These are phyloP conservation scores for Protaetia brevitarsis DNA, from an alignment of 1,140 invertebrate genomes.

Conservation along the genomic window DNA sequence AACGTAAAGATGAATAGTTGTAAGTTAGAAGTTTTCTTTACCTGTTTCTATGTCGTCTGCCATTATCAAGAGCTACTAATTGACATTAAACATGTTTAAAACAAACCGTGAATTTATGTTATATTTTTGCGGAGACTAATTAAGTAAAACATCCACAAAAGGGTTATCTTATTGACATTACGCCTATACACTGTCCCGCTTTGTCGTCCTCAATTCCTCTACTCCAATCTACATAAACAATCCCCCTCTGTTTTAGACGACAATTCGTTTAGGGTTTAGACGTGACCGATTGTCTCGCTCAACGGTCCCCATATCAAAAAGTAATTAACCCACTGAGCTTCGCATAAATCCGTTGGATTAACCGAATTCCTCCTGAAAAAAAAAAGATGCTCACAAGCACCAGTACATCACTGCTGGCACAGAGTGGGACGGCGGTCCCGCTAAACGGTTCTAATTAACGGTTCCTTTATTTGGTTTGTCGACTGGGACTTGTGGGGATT, in stretches of 20 bases:
- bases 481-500: no score
- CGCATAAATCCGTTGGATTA: constrained; percentile 8
- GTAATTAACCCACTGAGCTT: constrained; percentile 6
- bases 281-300: background rate
- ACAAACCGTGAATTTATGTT: no score
- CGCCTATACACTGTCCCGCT: no score
- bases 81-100: no score
- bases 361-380: constrained; percentile 4
- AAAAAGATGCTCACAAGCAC: constrained; percentile 4
- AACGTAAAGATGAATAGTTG: no score
- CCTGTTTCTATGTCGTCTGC: no score
- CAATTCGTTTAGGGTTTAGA: background rate
- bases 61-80: no score
- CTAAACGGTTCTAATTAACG: constrained; percentile 13
- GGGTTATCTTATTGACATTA: no score
- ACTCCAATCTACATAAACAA: background rate
- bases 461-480: background rate
- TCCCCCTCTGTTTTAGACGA: background rate
- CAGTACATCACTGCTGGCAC: constrained; percentile 1
- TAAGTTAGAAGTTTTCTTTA: no score
- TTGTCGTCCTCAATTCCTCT: no score
- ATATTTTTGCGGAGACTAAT: no score
- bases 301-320: background rate
- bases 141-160: no score
- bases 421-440: background rate